Conservation (phyloP, 92 coral and sea anemone genomes). For the Paragorgia papillata region DNA sequence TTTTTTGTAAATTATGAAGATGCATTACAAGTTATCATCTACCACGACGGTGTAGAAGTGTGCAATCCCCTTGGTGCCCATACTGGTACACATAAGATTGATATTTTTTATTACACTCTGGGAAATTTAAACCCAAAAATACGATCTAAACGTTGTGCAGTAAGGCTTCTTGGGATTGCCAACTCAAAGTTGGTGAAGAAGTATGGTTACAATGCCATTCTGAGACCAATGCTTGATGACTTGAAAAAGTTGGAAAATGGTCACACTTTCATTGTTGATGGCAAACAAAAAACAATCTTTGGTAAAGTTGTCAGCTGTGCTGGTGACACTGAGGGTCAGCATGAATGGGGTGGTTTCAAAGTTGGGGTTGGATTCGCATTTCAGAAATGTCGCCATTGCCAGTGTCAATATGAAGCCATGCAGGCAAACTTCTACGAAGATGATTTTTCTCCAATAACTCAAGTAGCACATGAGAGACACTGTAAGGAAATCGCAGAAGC, state of each 20-base stretch:
- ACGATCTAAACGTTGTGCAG: constrained; percentile 8
- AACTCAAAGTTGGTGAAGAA: constrained; percentile 19
- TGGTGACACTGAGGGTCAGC: constrained; percentile 7
- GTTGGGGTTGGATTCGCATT: too few species aligned
- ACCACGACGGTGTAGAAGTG: constrained; percentile 52
- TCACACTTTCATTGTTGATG: background rate
- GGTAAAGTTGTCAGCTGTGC: constrained; percentile 19
- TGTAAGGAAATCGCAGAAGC: too few species aligned
- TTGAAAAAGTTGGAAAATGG: constrained; percentile 4
- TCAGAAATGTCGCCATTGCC: too few species aligned
- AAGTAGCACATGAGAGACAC: too few species aligned
- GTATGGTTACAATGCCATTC: constrained; percentile 18
- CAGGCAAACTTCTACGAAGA: too few species aligned
- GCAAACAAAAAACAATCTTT: constrained; percentile 1
- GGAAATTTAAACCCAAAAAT: constrained; percentile 13
- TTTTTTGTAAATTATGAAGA: constrained; percentile 37
- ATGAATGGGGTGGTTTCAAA: too few species aligned
- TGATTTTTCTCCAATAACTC: too few species aligned
- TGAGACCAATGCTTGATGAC: constrained; percentile 8
- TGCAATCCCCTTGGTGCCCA: constrained; percentile 52
- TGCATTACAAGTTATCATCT: constrained; percentile 46
- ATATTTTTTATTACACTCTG: constrained; percentile 22
- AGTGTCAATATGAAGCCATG: too few species aligned
- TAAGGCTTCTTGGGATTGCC: constrained; percentile 1
- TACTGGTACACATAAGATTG: background rate